Evolutionary conservation across 2,113 vertebrate genomes (phyloP), one percentile per base, ranked within the genome.

Genomic region (Spea bombifrons): DNA sequence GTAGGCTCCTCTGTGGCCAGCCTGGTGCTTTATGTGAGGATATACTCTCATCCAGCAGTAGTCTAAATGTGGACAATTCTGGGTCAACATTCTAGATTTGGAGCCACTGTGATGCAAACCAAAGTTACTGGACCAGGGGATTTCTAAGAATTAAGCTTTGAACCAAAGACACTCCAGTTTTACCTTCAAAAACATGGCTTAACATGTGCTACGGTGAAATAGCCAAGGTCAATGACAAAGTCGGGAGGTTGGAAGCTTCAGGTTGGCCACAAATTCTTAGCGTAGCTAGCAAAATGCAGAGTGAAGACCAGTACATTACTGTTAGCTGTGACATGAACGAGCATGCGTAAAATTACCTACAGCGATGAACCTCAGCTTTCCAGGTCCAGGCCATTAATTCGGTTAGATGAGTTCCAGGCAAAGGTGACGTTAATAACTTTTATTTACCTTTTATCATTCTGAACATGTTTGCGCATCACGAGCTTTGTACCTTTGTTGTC

Each of bases 311-410:
- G 8, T 43, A 3, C 12, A 7, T 53, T 8, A 52, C 9, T 30
- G 69, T 53, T 71, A 53, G 76, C 66, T 66, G n/a, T 73, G 64
- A 79, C 46, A 50, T 73, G 16, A 30, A 65, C 57, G 17, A 30
- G 43, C 77, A 79, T 79, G 77, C 77, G 48, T 72, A 63, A 43
- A 30, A 30, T 30, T 30, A 30, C 30, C 30, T 30, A 30, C 30
- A 30, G 2, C 30, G 30, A 30, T 30, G 30, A 30, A 30, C 12
- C 30, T 16, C 46, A 63, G 52, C 10, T 70, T 45, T 78, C 17
- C 47, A 61, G 6, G 50, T 52, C 9, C 9, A 71, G 4, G 48
- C 64, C 67, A 78, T 52, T 71, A 16, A 49, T 71, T 50, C 30
- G 13, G 44, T 70, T 70, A 75, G 63, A 16, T 15, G 5, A 13